A percentile compares a stretch with the other conserved stretches of the same genome.
Evolutionary conservation across 2,888 invertebrate species (phyloP).

Genomic region (Archips crataeganus): DNA sequence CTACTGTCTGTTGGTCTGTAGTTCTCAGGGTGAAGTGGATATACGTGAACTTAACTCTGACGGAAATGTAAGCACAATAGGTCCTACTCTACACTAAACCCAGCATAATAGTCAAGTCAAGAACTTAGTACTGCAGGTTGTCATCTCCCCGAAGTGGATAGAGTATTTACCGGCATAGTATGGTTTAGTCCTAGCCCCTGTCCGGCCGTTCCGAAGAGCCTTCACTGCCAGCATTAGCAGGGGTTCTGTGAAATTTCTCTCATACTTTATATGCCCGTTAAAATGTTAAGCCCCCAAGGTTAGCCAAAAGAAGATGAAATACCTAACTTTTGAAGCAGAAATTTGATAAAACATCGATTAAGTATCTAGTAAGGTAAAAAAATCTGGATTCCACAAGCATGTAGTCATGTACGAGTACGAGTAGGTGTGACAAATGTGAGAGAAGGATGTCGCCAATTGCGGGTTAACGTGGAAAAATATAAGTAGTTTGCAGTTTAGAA

Average conservation of each 20-base stretch:
- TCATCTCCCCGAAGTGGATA: constrained; percentile 4
- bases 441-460: no score
- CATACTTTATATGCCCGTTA: constrained; percentile 16
- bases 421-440: no score
- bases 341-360: no score
- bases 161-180: constrained; percentile 23
- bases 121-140: background rate
- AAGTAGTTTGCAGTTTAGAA: no score
- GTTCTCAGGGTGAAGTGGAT: background rate
- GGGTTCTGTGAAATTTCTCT: constrained; percentile 36
- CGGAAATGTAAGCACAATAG: background rate
- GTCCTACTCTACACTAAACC: background rate
- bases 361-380: no score
- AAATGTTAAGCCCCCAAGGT: background rate
- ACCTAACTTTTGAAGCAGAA: no score
- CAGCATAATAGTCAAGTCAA: background rate
- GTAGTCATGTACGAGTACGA: no score
- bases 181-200: constrained; percentile 16
- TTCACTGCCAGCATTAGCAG: constrained; percentile 27
- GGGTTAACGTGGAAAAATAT: no score
- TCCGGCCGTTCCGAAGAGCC: constrained; percentile 14
- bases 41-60: background rate
- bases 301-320: background rate
- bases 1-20: background rate
- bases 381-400: no score